Conservation (phyloP, 2,888 invertebrate species). For the Yponomeuta plumbellus region DNA sequence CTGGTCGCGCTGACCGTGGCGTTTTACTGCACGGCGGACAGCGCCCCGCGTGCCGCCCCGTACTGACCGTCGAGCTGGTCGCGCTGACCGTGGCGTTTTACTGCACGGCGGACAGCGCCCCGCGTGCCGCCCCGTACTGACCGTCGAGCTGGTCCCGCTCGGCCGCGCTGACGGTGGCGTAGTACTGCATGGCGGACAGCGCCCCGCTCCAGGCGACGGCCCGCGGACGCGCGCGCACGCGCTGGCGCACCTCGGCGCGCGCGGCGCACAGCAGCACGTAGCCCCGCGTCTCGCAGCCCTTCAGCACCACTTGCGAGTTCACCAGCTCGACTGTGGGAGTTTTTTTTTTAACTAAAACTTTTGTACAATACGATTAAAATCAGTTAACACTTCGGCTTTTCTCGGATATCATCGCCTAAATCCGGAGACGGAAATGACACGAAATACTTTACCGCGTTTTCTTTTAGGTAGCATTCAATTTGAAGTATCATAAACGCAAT, state of each 20-base stretch:
- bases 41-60: constrained; percentile 74
- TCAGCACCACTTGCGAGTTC: constrained; percentile 94
- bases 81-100: constrained; percentile 98
- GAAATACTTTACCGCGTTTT: no score
- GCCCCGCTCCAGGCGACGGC: constrained; percentile 98
- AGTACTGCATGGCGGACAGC: constrained; percentile 99
- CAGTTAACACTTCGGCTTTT: no score
- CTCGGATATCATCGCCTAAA: no score
- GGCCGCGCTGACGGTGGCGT: constrained; percentile 87
- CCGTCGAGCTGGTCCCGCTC: constrained; percentile 36
- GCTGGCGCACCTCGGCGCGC: constrained; percentile 94
- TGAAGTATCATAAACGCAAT: no score
- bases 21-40: constrained; percentile 99
- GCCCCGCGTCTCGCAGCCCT: constrained; percentile 97
- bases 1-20: constrained; percentile 83
- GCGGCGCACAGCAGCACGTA: constrained; percentile 98
- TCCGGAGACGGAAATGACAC: no score
- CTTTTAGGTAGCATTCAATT: no score
- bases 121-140: constrained; percentile 30
- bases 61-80: constrained; percentile 73
- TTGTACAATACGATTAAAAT: no score
- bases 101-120: constrained; percentile 92
- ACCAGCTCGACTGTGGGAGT: constrained; percentile 84
- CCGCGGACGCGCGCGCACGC: constrained; percentile 86
- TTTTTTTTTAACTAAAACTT: no score